Evolutionary conservation across 2,797 vertebrate species (phyloP).

Genomic region (Lateolabrax maculatus): DNA sequence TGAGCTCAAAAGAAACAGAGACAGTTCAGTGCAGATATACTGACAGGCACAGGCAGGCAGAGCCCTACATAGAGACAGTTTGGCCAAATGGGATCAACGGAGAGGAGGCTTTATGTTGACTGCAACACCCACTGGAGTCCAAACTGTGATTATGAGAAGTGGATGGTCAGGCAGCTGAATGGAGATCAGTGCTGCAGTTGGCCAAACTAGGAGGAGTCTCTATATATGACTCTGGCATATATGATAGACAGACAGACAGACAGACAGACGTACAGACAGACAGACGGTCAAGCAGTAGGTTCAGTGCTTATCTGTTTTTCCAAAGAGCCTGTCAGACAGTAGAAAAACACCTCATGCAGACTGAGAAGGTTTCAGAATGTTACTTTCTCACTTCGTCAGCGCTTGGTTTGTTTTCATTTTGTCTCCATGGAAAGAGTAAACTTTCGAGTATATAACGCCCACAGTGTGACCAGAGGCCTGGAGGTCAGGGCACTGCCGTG

Average conservation of each 20-base stretch:
- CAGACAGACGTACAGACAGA: conserved; percentile 50
- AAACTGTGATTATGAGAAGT: conserved; percentile 60
- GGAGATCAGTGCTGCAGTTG: conserved; percentile 63
- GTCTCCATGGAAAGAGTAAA: conserved; percentile 76
- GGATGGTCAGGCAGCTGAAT: conserved; percentile 68
- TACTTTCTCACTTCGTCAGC: conserved; percentile 74
- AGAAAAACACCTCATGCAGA: conserved; percentile 85
- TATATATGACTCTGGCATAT: conserved; percentile 76
- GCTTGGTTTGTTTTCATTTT: conserved; percentile 82
- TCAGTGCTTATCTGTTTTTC: conserved; percentile 90
- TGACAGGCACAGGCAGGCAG: conserved; percentile 69
- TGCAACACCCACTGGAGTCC: conserved; percentile 58
- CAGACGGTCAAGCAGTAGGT: conserved; percentile 87
- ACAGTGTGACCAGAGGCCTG: conserved; percentile 65
- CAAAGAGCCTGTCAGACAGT: conserved; percentile 87
- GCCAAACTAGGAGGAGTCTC: conserved; percentile 70
- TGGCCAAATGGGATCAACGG: conserved; percentile 44
- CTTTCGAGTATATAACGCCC: conserved; percentile 84
- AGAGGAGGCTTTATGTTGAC: conserved; percentile 43
- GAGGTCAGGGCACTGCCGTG: conserved; percentile 73
- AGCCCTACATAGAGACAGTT: conserved; percentile 78
- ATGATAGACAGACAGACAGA: conserved; percentile 64
- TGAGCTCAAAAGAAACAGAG: conserved; percentile 80
- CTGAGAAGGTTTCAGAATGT: conserved; percentile 80
- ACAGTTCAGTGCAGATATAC: conserved; percentile 67